Percentiles rank a stretch among this genome's conserved stretches.
Evolutionary conservation across 1,140 invertebrate genomes (phyloP).

Genomic region (Eueides isabella): DNA sequence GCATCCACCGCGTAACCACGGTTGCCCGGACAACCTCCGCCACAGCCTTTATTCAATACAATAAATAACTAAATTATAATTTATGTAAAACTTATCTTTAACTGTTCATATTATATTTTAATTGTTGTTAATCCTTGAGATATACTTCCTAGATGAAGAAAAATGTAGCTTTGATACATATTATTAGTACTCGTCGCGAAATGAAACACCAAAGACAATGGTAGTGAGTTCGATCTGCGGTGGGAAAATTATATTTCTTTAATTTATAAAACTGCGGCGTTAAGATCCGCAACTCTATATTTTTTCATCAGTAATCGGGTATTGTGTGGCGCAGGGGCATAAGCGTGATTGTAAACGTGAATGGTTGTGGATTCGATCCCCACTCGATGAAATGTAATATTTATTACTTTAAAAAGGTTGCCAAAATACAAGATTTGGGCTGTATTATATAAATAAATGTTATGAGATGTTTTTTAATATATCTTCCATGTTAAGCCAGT

Average conservation of each 20-base stretch:
- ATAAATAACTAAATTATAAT: not conserved
- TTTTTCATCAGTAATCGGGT: no score
- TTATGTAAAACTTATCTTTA: not conserved
- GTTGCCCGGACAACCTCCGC: not conserved
- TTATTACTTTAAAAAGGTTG: not conserved
- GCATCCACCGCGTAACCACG: no score
- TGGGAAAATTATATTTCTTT: not conserved
- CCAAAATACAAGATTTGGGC: no score
- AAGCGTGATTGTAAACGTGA: no score
- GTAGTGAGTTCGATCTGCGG: not conserved
- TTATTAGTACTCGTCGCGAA: not conserved
- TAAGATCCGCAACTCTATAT: no score
- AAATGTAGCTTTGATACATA: not conserved
- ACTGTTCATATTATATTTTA: not conserved
- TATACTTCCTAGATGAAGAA: slow-evolving; percentile 6
- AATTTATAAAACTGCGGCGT: no score
- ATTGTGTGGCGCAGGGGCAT: no score
- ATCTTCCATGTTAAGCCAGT: no score
- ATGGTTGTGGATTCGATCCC: not conserved
- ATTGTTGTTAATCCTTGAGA: not conserved
- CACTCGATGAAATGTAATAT: not conserved
- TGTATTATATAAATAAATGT: no score
- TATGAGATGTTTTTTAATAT: no score
- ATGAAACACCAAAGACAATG: not conserved
- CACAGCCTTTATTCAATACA: not conserved